Evolutionary conservation across 2,797 vertebrate genomes (phyloP).

Genomic region (Meriones psammophilus): DNA sequence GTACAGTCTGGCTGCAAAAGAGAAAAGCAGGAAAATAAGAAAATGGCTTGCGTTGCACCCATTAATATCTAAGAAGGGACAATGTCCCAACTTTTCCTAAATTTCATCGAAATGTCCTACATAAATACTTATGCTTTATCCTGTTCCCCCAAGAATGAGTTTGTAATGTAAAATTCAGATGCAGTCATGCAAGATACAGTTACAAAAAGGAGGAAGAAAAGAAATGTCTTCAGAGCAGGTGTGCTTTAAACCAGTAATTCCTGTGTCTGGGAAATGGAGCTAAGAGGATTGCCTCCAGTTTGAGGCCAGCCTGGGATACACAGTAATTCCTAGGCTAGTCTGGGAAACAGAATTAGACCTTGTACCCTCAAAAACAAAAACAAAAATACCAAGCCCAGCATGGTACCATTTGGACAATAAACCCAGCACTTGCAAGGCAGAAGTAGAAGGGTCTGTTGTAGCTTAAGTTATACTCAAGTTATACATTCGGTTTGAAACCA

Average conservation of each 20-base stretch:
- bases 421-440: background rate
- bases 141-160: background rate
- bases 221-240: background rate
- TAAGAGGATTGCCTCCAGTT: background rate
- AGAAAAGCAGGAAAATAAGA: constrained; percentile 48
- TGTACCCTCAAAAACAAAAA: background rate
- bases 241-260: background rate
- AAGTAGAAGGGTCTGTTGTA: background rate
- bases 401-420: background rate
- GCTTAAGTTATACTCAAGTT: background rate
- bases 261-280: background rate
- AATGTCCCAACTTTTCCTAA: background rate
- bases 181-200: background rate
- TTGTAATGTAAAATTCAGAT: constrained; percentile 52
- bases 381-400: background rate
- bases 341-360: background rate
- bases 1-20: constrained; percentile 77
- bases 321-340: background rate
- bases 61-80: background rate
- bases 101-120: constrained; percentile 25
- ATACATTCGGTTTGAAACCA: background rate
- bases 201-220: background rate
- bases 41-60: background rate
- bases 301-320: background rate
- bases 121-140: constrained; percentile 26